A percentile compares a stretch with the other conserved stretches of the same genome.
Conservation (phyloP, 2,797 vertebrate species). For the Aldrovandia affinis region DNA sequence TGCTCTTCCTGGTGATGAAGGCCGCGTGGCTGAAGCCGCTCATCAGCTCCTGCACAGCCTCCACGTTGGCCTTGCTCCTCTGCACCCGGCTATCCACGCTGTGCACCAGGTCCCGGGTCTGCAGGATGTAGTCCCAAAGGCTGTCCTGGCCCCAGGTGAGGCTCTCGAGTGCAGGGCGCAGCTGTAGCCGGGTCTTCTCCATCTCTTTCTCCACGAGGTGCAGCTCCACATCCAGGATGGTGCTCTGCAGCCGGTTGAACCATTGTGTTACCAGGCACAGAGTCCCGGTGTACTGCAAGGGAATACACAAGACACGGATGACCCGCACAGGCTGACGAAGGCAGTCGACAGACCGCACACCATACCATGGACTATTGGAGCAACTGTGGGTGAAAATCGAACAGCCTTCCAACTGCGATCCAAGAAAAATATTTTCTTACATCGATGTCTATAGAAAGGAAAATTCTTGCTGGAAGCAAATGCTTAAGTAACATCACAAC, state of each 20-base stretch:
- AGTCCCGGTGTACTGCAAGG: conserved; percentile 64
- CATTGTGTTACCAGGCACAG: conserved; percentile 71
- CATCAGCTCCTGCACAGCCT: conserved; percentile 68
- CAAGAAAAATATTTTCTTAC: no score
- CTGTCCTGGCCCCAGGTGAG: conserved; percentile 72
- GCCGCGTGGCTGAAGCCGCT: conserved; percentile 62
- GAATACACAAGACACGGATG: conserved; percentile 17
- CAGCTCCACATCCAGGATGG: conserved; percentile 69
- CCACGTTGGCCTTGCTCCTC: conserved; percentile 73
- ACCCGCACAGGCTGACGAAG: neutral
- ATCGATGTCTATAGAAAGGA: no score
- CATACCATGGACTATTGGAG: conserved; percentile 6
- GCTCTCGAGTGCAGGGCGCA: conserved; percentile 63
- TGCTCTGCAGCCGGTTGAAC: conserved; percentile 74
- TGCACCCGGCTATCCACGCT: conserved; percentile 67
- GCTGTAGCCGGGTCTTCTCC: conserved; percentile 59
- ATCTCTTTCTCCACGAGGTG: conserved; percentile 66
- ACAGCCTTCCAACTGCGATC: neutral
- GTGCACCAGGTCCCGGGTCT: conserved; percentile 50
- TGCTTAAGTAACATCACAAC: no score
- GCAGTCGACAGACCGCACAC: conserved; percentile 40
- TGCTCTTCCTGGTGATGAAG: conserved; percentile 66
- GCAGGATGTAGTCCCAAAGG: conserved; percentile 72
- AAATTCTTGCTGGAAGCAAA: no score
- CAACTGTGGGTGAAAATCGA: neutral